Conservation (phyloP, 1,140 invertebrate genomes). For the Whitmania pigra region DNA sequence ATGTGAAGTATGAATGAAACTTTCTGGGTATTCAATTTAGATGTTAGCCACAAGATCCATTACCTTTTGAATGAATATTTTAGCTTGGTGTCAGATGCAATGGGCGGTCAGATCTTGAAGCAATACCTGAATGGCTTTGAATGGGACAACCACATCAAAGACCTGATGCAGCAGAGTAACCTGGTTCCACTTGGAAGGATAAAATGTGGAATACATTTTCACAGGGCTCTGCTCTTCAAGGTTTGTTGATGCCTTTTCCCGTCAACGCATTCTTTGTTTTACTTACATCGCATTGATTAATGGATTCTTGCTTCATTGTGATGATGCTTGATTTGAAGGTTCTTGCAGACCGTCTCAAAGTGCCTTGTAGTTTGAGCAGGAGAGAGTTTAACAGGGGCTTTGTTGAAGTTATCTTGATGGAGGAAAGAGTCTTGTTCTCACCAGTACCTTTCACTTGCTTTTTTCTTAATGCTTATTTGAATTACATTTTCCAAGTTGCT, state of each 20-base stretch:
- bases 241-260: not conserved
- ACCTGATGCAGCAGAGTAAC: slow-evolving; percentile 4
- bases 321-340: slow-evolving; percentile 5
- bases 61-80: not conserved
- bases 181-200: not conserved
- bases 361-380: not conserved
- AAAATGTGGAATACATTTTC: not conserved
- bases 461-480: not conserved
- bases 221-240: slow-evolving; percentile 1
- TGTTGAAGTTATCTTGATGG: not conserved
- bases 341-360: not conserved
- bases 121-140: not conserved
- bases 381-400: not conserved
- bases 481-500: not conserved
- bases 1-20: too few species aligned
- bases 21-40: too few species aligned
- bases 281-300: too few species aligned
- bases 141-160: not conserved
- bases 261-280: too few species aligned
- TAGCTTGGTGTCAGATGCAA: not conserved
- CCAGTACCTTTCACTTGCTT: not conserved
- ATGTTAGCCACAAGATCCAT: too few species aligned
- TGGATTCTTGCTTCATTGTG: too few species aligned
- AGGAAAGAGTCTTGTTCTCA: not conserved
- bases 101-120: slow-evolving; percentile 9